Evolutionary conservation across 2,113 vertebrate species (phyloP).

Genomic region (Cercocebus atys): DNA sequence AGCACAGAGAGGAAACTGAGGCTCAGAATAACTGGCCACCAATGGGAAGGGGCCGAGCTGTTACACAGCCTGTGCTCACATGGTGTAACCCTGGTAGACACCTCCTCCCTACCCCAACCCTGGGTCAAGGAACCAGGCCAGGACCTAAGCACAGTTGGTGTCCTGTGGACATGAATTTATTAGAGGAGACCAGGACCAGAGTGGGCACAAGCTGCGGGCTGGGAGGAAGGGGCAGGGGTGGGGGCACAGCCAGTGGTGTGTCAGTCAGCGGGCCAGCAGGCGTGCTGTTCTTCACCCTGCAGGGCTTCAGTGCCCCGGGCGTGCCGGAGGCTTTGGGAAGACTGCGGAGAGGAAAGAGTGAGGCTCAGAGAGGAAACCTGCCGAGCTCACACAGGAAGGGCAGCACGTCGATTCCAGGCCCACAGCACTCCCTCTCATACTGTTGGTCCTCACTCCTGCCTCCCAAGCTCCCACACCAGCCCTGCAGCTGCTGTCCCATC

Average conservation of each 20-base stretch:
- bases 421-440: background rate
- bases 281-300: background rate
- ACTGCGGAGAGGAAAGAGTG: background rate
- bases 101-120: background rate
- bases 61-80: background rate
- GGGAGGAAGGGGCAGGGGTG: background rate
- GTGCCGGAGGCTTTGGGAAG: background rate
- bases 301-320: background rate
- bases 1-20: background rate
- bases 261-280: background rate
- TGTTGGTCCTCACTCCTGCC: background rate
- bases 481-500: background rate
- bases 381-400: background rate
- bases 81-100: background rate
- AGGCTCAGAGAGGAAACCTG: background rate
- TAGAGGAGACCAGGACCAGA: background rate
- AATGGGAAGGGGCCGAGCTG: too few relatives aligned
- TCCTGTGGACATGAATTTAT: constrained; percentile 38
- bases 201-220: background rate
- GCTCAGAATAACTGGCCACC: background rate
- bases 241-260: background rate
- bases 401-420: background rate
- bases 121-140: constrained; percentile 10
- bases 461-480: background rate
- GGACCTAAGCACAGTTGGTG: background rate